These are phyloP conservation scores for Synchiropus splendidus DNA, from an alignment of 2,113 vertebrate genomes.

Conservation along the genomic window DNA sequence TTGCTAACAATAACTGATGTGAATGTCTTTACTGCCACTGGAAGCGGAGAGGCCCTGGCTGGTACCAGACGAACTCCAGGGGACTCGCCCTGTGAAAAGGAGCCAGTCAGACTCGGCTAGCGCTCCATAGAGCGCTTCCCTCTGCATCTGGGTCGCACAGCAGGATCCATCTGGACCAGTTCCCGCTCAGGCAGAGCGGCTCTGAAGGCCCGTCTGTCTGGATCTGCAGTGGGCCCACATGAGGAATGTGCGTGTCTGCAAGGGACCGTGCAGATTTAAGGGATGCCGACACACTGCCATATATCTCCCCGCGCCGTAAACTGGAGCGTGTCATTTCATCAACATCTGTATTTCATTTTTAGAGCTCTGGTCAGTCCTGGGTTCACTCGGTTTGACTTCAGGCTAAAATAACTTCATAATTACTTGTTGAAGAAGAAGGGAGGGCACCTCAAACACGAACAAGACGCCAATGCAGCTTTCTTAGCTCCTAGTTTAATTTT, in stretches of 20 bases:
- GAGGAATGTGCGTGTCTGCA: conserved; percentile 44
- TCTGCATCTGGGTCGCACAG: conserved; percentile 40
- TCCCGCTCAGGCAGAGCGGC: conserved; percentile 42
- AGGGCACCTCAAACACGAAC: no score
- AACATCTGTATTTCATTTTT: conserved; percentile 51
- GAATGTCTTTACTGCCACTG: no score
- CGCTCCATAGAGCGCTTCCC: conserved; percentile 40
- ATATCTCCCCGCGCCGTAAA: conserved; percentile 35
- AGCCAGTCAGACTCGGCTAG: conserved; percentile 42
- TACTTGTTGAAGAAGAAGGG: no score
- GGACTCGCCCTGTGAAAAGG: no score
- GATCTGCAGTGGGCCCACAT: conserved; percentile 42
- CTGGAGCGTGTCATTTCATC: conserved; percentile 37
- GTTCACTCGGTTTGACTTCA: conserved; percentile 24
- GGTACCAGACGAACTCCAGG: no score
- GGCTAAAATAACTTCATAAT: no score
- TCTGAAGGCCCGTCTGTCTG: conserved; percentile 40
- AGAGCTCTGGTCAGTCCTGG: conserved; percentile 15
- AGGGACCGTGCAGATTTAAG: conserved; percentile 40
- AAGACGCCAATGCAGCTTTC: no score
- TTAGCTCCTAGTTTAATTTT: no score
- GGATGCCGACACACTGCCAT: conserved; percentile 13
- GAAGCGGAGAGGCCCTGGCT: no score
- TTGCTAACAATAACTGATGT: no score
- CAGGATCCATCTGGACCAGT: conserved; percentile 60